Percentiles rank a stretch among this genome's conserved stretches.
These are phyloP conservation scores for Todiramphus chloris DNA, from an alignment of 2,113 vertebrate genomes.

Conservation along the genomic window DNA sequence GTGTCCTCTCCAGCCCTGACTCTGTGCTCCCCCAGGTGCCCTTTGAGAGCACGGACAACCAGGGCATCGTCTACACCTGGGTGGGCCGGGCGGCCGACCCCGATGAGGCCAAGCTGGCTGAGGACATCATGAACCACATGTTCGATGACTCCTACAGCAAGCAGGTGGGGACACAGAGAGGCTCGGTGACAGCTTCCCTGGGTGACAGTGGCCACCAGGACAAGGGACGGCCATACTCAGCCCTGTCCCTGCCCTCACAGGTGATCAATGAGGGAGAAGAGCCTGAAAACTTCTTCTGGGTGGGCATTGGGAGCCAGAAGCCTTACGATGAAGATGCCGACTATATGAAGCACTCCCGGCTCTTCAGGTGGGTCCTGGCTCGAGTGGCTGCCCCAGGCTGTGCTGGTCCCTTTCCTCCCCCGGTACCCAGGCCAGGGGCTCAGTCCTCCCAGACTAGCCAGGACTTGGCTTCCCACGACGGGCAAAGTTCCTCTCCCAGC, in stretches of 20 bases:
- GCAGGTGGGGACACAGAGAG: constrained; percentile 69
- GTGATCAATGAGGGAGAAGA: constrained; percentile 97
- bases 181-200: not conserved
- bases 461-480: rapidly evolving
- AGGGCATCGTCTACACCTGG: constrained; percentile 97
- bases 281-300: constrained; percentile 99
- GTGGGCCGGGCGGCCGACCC: constrained; percentile 93
- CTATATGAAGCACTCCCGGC: constrained; percentile 94
- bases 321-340: constrained; percentile 91
- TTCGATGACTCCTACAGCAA: constrained; percentile 97
- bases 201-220: not conserved
- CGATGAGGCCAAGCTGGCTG: constrained; percentile 92
- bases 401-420: not conserved
- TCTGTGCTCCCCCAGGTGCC: constrained; percentile 81
- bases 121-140: constrained; percentile 97
- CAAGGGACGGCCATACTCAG: not conserved
- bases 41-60: constrained; percentile 97
- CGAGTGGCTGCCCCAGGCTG: not conserved
- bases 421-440: not conserved
- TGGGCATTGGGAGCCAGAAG: constrained; percentile 94
- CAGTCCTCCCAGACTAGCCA: not conserved
- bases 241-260: constrained; percentile 49
- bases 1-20: not conserved
- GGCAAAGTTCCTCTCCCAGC: not conserved
- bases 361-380: constrained; percentile 85